Percentiles rank a stretch among this genome's conserved stretches.
These are phyloP conservation scores for Babylonia areolata DNA, from an alignment of 1,140 invertebrate genomes.

Conservation along the genomic window DNA sequence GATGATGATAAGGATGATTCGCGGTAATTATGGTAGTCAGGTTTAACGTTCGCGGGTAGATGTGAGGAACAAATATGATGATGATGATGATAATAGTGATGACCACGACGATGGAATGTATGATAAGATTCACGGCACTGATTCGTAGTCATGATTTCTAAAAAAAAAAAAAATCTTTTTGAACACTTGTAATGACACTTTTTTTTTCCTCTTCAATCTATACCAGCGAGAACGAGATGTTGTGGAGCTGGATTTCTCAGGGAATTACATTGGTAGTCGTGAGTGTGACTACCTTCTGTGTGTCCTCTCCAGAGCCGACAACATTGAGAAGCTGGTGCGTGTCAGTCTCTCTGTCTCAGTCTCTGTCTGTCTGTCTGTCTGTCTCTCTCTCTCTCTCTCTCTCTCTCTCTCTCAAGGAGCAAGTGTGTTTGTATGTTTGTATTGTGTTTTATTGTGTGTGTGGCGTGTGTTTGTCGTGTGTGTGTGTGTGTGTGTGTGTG, in stretches of 20 bases:
- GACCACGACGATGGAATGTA: background rate
- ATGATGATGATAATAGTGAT: constrained; percentile 5
- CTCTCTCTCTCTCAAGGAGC: background rate
- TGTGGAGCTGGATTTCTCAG: constrained; percentile 20
- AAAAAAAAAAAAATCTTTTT: too few species aligned
- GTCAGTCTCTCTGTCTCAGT: background rate
- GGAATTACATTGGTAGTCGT: constrained; percentile 2
- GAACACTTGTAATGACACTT: too few species aligned
- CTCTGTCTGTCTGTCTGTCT: constrained; percentile 10
- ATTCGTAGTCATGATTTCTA: background rate
- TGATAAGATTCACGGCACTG: background rate
- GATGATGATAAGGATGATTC: too few species aligned
- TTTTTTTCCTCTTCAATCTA: too few species aligned
- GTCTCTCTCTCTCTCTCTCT: background rate
- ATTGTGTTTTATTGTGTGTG: too few species aligned
- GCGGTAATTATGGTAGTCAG: too few species aligned
- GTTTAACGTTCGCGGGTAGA: too few species aligned
- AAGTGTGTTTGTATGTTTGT: too few species aligned
- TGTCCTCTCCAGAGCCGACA: background rate
- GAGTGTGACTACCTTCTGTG: constrained; percentile 13
- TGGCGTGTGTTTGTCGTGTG: too few species aligned
- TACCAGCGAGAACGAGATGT: background rate
- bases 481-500: too few species aligned
- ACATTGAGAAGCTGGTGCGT: background rate
- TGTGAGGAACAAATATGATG: too few species aligned